phyloP scores from a whole-genome alignment of 2,113 vertebrate genomes.

The Nothoprocta perdicaria region DNA sequence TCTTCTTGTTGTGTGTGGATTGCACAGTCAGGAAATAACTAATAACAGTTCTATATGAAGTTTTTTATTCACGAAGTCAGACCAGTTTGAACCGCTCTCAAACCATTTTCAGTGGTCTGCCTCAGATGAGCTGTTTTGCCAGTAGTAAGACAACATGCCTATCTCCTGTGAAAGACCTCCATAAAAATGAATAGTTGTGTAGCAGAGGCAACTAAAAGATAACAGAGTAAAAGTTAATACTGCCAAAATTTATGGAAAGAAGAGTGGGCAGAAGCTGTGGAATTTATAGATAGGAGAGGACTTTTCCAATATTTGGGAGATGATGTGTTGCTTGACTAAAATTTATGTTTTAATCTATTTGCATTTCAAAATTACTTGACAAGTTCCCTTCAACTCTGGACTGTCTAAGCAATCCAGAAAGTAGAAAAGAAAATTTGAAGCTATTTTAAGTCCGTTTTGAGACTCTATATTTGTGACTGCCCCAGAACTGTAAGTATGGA shows the following conservation, averaged over 20 bases:
- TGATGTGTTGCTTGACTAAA: background rate
- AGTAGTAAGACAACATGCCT: background rate
- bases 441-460: background rate
- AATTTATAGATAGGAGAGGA: background rate
- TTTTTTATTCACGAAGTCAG: background rate
- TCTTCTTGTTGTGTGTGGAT: background rate
- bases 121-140: background rate
- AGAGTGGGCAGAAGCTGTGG: background rate
- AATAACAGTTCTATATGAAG: background rate
- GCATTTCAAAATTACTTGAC: background rate
- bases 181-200: background rate
- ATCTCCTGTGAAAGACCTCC: background rate
- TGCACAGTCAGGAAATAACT: background rate
- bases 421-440: background rate
- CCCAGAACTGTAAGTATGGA: background rate
- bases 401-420: background rate
- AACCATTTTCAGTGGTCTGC: background rate
- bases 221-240: background rate
- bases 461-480: background rate
- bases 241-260: background rate
- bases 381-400: background rate
- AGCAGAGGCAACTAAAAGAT: background rate
- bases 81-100: background rate
- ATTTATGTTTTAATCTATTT: background rate
- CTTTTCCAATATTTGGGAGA: background rate